Percentiles rank a stretch among this genome's conserved stretches.
Evolutionary conservation across 2,797 vertebrate genomes (phyloP).

Genomic region (Merluccius polli): DNA sequence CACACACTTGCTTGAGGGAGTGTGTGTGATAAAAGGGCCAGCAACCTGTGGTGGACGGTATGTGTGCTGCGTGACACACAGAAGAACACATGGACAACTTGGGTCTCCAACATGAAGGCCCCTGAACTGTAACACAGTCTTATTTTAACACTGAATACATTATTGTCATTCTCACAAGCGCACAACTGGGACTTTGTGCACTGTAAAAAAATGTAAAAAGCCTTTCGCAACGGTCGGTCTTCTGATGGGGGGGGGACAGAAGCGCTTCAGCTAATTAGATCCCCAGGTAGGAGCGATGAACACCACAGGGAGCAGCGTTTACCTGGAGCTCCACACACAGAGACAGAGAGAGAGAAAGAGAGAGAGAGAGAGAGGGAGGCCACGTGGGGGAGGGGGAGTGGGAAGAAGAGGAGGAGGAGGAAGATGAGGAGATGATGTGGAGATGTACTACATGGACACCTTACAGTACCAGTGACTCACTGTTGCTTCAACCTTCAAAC

Average conservation of each 20-base stretch:
- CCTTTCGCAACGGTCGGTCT: slow-evolving; percentile 19
- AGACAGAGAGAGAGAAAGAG: slow-evolving; percentile 7
- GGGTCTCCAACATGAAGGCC: slow-evolving; percentile 17
- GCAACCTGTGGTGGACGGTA: slow-evolving; percentile 41
- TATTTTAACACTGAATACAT: background rate
- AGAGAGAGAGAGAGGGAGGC: background rate
- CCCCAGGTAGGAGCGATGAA: slow-evolving; percentile 43
- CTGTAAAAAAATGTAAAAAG: slow-evolving; percentile 24
- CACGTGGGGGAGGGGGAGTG: background rate
- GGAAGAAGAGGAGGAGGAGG: background rate
- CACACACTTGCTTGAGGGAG: slow-evolving; percentile 48
- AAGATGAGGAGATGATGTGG: background rate
- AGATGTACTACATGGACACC: background rate
- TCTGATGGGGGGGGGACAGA: slow-evolving; percentile 25
- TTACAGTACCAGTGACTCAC: background rate
- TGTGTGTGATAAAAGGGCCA: slow-evolving; percentile 43
- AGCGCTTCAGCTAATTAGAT: slow-evolving; percentile 54
- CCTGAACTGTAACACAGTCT: background rate
- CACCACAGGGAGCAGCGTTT: slow-evolving; percentile 41
- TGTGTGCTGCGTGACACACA: too few relatives aligned
- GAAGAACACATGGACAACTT: too few relatives aligned
- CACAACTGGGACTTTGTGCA: slow-evolving; percentile 6
- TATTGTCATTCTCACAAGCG: slow-evolving; percentile 14
- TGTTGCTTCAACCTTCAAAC: too few relatives aligned
- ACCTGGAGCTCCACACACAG: slow-evolving; percentile 33